Base-by-base conservation (phyloP, 2,113 vertebrate genomes). In the Ifrita kowaldi region DNA sequence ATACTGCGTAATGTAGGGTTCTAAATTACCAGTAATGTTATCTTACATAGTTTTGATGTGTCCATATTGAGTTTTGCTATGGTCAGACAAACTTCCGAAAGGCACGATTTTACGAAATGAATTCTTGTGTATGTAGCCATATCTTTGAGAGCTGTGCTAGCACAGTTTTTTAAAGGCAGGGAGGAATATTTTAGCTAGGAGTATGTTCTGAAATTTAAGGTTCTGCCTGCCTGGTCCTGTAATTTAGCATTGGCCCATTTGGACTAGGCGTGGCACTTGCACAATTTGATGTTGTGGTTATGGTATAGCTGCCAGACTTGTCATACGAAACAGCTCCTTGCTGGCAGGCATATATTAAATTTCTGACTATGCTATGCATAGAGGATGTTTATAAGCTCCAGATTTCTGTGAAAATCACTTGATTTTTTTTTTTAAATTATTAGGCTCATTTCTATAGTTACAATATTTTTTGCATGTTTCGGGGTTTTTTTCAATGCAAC, bases 261-360 rank as follows among this genome's bases (percentile, higher is more conserved):
- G 60, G 76, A 16, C 35, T 11, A 84, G 90, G 68, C 73, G 78
- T 82, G 75, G 65, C 33, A 32, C 57, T 94, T 91, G 33, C 21
- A 82, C 57, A 33, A 32, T 68, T 49, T 22, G 62, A 41, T 76
- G 57, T 63, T 93, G 33, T 81, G 35, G 28, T 88, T 85, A 7
- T 1, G 21, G 70, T 86, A 49, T 35, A 44, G 70, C 82, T 95
- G 91, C 93, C 84, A 94, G 75, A 62, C 67, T 87, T 65, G 60
- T 56, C 84, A 37, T 78, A 46, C 11, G 7, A 57, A 90, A n/a
- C 81, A 67, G 33, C 73, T 77, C 14, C 32, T 89, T 93, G 83
- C 80, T 84, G 37, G 91, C 90, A 88, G 50, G 56, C 60, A 57
- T 56, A 14, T 86, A 60, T 60, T 76, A 84, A 53, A 74, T 77